phyloP scores from a whole-genome alignment of 1,140 invertebrate genomes.

The Pseudomyrmex sp. region DNA sequence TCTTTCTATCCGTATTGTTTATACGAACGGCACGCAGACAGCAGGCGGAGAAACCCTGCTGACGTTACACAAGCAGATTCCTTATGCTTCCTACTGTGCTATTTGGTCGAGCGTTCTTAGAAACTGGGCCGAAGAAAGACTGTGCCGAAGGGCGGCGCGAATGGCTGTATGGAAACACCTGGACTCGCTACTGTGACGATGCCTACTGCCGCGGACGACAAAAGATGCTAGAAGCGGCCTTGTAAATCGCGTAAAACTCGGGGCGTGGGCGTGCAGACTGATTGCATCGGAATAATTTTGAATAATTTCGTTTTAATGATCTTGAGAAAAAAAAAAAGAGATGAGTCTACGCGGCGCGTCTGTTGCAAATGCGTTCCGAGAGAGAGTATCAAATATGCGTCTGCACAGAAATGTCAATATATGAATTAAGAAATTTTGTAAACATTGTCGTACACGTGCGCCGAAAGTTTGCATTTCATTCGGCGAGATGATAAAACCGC shows the following conservation, averaged over 20 bases:
- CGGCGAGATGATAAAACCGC: neutral
- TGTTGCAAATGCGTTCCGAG: too few species aligned
- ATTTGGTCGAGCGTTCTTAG: constrained; percentile 23
- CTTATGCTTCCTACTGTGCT: constrained; percentile 25
- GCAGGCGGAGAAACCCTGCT: neutral
- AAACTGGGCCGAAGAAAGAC: constrained; percentile 26
- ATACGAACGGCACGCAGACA: neutral
- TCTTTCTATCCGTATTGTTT: too few species aligned
- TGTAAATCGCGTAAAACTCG: constrained; percentile 1
- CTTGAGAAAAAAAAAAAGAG: too few species aligned
- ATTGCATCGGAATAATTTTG: neutral
- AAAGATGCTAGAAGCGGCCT: neutral
- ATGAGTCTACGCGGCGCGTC: too few species aligned
- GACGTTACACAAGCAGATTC: constrained; percentile 9
- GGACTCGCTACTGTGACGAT: neutral
- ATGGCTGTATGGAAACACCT: constrained; percentile 8
- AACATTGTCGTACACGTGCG: neutral
- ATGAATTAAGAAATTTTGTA: too few species aligned
- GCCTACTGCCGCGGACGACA: neutral
- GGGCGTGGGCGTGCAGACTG: neutral
- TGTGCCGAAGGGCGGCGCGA: constrained; percentile 30
- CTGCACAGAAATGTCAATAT: neutral
- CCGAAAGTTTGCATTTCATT: neutral
- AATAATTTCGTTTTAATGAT: neutral
- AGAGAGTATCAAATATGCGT: too few species aligned